These are phyloP conservation scores for Drosophila recens DNA, from an alignment of 2,888 invertebrate genomes.

Conservation along the genomic window DNA sequence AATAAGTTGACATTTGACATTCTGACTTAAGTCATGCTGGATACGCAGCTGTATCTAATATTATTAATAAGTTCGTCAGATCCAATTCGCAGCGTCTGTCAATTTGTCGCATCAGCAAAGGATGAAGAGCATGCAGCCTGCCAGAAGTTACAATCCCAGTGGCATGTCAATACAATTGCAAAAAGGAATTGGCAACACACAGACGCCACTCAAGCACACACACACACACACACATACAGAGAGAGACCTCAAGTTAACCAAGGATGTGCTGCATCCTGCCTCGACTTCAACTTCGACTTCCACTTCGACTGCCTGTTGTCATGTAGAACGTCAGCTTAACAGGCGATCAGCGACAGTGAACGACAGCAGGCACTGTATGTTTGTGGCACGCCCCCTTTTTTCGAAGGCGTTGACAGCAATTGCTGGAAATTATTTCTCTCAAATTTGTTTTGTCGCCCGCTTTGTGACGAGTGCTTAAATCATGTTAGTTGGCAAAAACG, in stretches of 20 bases:
- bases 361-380: slow-evolving; percentile 45
- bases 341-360: slow-evolving; percentile 71
- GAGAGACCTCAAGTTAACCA: slow-evolving; percentile 32
- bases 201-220: slow-evolving; percentile 40
- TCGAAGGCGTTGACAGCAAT: slow-evolving; percentile 68
- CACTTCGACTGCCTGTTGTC: slow-evolving; percentile 34
- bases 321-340: slow-evolving; percentile 70
- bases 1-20: slow-evolving; percentile 27
- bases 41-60: slow-evolving; percentile 16
- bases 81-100: slow-evolving; percentile 50
- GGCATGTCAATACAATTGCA: slow-evolving; percentile 60
- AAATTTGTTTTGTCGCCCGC: slow-evolving; percentile 47
- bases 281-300: not conserved
- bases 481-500: slow-evolving; percentile 53
- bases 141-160: slow-evolving; percentile 42
- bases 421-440: slow-evolving; percentile 61
- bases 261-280: slow-evolving; percentile 41
- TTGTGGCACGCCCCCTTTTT: not conserved
- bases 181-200: slow-evolving; percentile 59
- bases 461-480: slow-evolving; percentile 47
- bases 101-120: slow-evolving; percentile 70
- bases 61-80: slow-evolving; percentile 66
- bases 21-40: slow-evolving; percentile 11
- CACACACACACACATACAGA: slow-evolving; percentile 12
- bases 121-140: slow-evolving; percentile 10